Percentiles rank a stretch among this genome's conserved stretches.
phyloP scores from a whole-genome alignment of 2,113 vertebrate species.

The Steatornis caripensis region DNA sequence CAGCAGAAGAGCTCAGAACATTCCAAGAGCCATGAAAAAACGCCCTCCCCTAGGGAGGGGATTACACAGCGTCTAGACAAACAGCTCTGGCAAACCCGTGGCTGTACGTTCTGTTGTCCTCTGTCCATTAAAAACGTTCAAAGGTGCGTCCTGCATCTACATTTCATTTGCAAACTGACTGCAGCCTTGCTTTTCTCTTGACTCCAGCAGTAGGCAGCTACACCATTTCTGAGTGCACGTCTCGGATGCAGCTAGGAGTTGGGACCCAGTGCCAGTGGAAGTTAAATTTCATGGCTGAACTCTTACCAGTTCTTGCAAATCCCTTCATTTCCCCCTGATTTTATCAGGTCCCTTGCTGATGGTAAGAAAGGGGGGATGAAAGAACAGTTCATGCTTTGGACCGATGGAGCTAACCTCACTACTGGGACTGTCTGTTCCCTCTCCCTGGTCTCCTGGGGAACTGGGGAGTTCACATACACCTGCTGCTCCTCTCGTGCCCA shows the following conservation, averaged over 20 bases:
- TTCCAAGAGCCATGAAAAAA: neutral
- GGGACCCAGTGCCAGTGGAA: accelerated
- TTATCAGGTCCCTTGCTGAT: neutral
- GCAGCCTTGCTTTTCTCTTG: neutral
- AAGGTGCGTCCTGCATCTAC: neutral
- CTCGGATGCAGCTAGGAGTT: neutral
- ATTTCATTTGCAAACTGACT: neutral
- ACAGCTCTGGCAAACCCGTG: neutral
- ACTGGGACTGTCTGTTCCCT: neutral
- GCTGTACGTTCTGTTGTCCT: neutral
- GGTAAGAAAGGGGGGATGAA: neutral
- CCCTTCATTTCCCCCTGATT: neutral
- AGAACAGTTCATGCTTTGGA: neutral
- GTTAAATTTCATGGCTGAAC: accelerated
- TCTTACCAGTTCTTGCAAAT: neutral
- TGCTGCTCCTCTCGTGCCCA: neutral
- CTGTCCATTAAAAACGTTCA: neutral
- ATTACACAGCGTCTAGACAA: neutral
- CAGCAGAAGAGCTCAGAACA: neutral
- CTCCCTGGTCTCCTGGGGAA: neutral
- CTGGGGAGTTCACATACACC: too few species aligned
- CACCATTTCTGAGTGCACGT: neutral
- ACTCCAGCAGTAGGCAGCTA: neutral
- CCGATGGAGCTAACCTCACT: too few species aligned
- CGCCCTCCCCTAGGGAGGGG: neutral